A percentile compares a stretch with the other conserved stretches of the same genome.
Evolutionary conservation across 2,888 invertebrate genomes (phyloP).

Genomic region (Aethes cnicana): DNA sequence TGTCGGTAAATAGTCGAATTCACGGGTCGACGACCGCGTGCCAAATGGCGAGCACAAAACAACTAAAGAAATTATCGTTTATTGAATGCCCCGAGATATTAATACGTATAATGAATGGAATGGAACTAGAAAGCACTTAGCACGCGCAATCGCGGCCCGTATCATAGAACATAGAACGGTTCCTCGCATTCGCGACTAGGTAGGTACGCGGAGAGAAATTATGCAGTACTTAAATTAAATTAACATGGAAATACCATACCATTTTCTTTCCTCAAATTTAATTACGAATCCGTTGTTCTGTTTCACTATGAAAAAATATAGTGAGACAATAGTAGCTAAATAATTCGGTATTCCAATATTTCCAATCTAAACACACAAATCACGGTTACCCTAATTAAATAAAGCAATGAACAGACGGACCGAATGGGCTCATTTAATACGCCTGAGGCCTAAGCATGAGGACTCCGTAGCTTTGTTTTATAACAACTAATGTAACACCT

Average conservation of each 20-base stretch:
- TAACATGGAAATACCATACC: not conserved
- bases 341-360: too few relatives aligned
- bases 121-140: slow-evolving; percentile 42
- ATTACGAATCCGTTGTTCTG: too few relatives aligned
- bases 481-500: too few relatives aligned
- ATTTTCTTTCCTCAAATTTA: not conserved
- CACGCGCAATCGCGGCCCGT: slow-evolving; percentile 29
- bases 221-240: not conserved
- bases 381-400: too few relatives aligned
- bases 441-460: too few relatives aligned
- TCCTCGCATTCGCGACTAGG: slow-evolving; percentile 16
- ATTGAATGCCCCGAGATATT: slow-evolving; percentile 46
- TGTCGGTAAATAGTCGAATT: slow-evolving; percentile 63
- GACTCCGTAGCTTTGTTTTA: too few relatives aligned
- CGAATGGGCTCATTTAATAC: too few relatives aligned
- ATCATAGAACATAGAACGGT: slow-evolving; percentile 25
- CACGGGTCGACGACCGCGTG: slow-evolving; percentile 65
- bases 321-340: too few relatives aligned
- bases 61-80: slow-evolving; percentile 54
- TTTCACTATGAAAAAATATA: too few relatives aligned
- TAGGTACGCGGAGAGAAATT: not conserved
- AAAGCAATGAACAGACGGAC: too few relatives aligned
- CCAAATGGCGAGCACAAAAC: slow-evolving; percentile 76
- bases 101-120: slow-evolving; percentile 46
- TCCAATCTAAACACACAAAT: too few relatives aligned